Percentiles rank a stretch among this genome's conserved stretches.
phyloP scores from a whole-genome alignment of 2,797 vertebrate genomes.

The Crenichthys baileyi region DNA sequence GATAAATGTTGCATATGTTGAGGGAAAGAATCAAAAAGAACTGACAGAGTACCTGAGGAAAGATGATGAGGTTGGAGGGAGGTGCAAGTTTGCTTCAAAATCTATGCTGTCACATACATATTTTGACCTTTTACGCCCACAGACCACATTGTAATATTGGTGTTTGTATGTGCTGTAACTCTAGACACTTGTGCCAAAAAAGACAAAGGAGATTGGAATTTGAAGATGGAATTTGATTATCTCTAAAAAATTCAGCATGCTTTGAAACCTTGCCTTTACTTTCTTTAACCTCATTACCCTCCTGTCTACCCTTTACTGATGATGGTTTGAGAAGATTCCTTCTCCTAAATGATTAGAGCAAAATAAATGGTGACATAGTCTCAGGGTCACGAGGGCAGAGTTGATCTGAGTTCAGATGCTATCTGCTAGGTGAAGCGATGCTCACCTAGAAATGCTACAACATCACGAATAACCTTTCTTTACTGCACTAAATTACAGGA shows the following conservation, averaged over 20 bases:
- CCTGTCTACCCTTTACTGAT: slow-evolving; percentile 58
- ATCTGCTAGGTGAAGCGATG: slow-evolving; percentile 80
- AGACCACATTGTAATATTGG: slow-evolving; percentile 56
- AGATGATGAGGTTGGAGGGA: slow-evolving; percentile 47
- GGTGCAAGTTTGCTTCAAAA: slow-evolving; percentile 71
- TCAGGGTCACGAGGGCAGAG: slow-evolving; percentile 69
- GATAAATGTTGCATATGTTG: slow-evolving; percentile 17
- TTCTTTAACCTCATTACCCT: slow-evolving; percentile 41
- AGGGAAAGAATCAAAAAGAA: slow-evolving; percentile 30
- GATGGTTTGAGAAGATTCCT: slow-evolving; percentile 76
- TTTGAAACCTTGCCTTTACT: slow-evolving; percentile 38
- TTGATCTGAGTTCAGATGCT: slow-evolving; percentile 76
- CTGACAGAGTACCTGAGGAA: slow-evolving; percentile 45
- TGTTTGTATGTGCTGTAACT: slow-evolving; percentile 41
- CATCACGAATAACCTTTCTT: slow-evolving; percentile 62
- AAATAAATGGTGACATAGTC: slow-evolving; percentile 76
- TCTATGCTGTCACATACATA: slow-evolving; percentile 73
- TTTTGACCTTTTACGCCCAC: slow-evolving; percentile 68
- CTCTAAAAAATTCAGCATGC: slow-evolving; percentile 23
- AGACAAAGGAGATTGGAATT: slow-evolving; percentile 34
- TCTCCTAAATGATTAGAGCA: slow-evolving; percentile 80
- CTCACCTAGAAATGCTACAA: slow-evolving; percentile 66
- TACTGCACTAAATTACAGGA: slow-evolving; percentile 55
- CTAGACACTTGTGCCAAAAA: neutral
- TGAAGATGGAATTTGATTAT: slow-evolving; percentile 42